Evolutionary conservation across 2,797 vertebrate species (phyloP), one percentile per base, ranked within the genome.

Genomic region (Nothura maculosa): DNA sequence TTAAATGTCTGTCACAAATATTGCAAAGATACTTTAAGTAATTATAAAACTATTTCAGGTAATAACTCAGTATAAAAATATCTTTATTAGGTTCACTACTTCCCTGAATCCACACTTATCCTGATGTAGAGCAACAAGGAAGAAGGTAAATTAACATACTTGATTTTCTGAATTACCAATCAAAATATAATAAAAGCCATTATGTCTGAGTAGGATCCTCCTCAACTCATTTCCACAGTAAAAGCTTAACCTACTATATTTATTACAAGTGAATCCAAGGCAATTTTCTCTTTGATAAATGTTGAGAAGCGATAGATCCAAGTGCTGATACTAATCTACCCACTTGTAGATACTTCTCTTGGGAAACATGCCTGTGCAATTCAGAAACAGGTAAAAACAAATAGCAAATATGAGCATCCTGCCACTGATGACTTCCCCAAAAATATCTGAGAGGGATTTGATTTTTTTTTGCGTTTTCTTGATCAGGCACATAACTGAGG

Each of bases 51-150:
- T 81, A 78, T 34, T 62, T 69, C 24, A 75, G 12, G 30, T 43
- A 87, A 76, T 55, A 87, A 4, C 19, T 64, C 55, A 38, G 13
- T 83, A 91, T 58, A 91, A 93, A 95, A 84, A 80, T 55, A 69
- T n/a, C 54, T 60, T 47, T 43, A 27, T 45, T 76, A 67, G 7
- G 11, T 42, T 84, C 66, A 81, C 34, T 75, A 57, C 54, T 73
- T 79, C 24, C 43, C 32, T 66, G 42, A 94, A 92, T 88, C 81
- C 30, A 84, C 42, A 85, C 67, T 80, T 14, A 10, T 64, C 32
- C 20, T 74, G 17, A 85, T 19, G 21, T 16, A 74, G 36, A 79
- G 86, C 70, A 84, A 81, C 55, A 75, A 81, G 55, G 36, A 76
- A 84, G 28, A 76, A 67, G 15, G 15, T 50, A 63, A 38, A 74